Evolutionary conservation across 2,888 invertebrate genomes (phyloP), one percentile per base, ranked within the genome.

Genomic region (Drosophila tanythrix): DNA sequence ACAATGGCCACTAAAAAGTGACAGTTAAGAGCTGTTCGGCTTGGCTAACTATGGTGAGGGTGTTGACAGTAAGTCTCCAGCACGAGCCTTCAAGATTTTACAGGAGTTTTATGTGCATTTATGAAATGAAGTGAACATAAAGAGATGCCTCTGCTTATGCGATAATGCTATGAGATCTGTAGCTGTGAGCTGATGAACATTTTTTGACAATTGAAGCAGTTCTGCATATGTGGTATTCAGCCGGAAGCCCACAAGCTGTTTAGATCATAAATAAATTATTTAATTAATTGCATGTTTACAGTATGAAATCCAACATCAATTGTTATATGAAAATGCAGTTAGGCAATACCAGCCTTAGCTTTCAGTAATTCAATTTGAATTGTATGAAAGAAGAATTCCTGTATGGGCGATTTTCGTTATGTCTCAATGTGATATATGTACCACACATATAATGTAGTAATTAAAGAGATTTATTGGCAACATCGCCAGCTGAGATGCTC

Each of bases 1-100:
- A 84, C 76, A 88, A 77, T 82, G 73, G 81, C 73, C 61, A 83
- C 83, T 88, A 80, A 88, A 88, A 77, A 61, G 65, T 67, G 86
- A 73, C 83, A 74, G 83, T 75, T 79, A 85, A 82, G 88, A 72
- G 73, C 78, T 68, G 33, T 58, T 46, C 62, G 76, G 56, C 61
- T 31, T 58, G 65, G 48, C 46, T 55, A 77, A 76, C 63, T 43
- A 51, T 36, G 31, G 53, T 66, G 53, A 33, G 38, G 57, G 48
- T 36, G 33, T 62, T 62, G 58, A 38, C 50, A 31, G 40, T 36
- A 68, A 25, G 62, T 60, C 59, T 50, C 21, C 36, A 65, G 43
- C 38, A 31, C 52, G 40, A 70, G 43, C 70, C 27, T 59, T 33
- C 7, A 60, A 46, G 51, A 21, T 76, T 77, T 64, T 76, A 77